These are phyloP conservation scores for Pocillopora meandrina DNA, from an alignment of 92 coral and sea anemone genomes.

Conservation along the genomic window DNA sequence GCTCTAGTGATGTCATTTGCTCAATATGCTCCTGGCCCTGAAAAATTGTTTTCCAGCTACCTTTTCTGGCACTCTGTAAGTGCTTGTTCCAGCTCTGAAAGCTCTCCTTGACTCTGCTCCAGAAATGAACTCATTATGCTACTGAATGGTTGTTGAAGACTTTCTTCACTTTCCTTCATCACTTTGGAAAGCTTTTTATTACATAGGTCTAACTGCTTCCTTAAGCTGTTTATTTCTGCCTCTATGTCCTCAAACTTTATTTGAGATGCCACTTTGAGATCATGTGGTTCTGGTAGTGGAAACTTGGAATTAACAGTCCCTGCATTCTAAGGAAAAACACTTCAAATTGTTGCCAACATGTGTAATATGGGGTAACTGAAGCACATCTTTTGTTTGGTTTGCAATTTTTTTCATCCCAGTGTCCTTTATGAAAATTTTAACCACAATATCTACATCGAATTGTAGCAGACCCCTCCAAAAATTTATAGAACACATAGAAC, in stretches of 20 bases:
- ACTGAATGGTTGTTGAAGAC: constrained; percentile 62
- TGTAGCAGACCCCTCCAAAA: no score
- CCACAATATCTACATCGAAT: no score
- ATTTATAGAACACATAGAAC: no score
- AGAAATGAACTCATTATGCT: constrained; percentile 71
- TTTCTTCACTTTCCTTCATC: constrained; percentile 50
- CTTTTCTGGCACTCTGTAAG: constrained; percentile 71
- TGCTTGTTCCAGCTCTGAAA: constrained; percentile 73
- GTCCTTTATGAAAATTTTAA: no score
- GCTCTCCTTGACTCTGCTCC: constrained; percentile 70
- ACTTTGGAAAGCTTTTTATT: constrained; percentile 71
- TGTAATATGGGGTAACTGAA: no score
- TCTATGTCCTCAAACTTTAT: constrained; percentile 80
- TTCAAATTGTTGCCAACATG: not conserved
- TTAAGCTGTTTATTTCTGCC: constrained; percentile 63
- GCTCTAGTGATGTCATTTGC: no score
- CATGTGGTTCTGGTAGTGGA: constrained; percentile 86
- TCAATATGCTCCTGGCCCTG: not conserved
- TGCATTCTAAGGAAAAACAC: constrained; percentile 62
- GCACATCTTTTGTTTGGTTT: no score
- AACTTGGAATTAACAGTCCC: constrained; percentile 78
- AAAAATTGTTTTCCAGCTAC: constrained; percentile 24
- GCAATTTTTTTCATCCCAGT: no score
- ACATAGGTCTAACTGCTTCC: constrained; percentile 60
- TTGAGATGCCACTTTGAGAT: constrained; percentile 79